A percentile compares a stretch with the other conserved stretches of the same genome.
Evolutionary conservation across 2,888 invertebrate genomes (phyloP).

Genomic region (Aphrophora alni): DNA sequence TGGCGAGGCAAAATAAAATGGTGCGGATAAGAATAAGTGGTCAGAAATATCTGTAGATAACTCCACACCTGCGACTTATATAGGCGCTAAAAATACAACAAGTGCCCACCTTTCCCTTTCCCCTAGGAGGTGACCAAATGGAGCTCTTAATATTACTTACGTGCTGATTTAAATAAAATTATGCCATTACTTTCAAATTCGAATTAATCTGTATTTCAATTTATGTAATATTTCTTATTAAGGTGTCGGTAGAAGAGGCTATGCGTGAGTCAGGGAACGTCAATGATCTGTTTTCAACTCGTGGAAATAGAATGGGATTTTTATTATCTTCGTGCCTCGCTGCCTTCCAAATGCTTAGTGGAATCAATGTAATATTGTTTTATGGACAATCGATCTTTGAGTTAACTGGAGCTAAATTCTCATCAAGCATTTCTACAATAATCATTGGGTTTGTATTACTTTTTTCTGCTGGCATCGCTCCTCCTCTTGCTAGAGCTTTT

Average conservation of each 20-base stretch:
- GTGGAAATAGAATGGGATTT: slow-evolving; percentile 67
- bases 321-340: slow-evolving; percentile 61
- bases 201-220: too few relatives aligned
- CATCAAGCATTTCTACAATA: slow-evolving; percentile 70
- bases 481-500: slow-evolving; percentile 56
- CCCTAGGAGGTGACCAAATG: too few relatives aligned
- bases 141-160: too few relatives aligned
- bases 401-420: slow-evolving; percentile 67
- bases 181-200: too few relatives aligned
- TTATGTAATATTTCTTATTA: neutral
- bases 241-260: slow-evolving; percentile 42
- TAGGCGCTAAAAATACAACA: too few relatives aligned
- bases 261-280: slow-evolving; percentile 39
- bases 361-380: slow-evolving; percentile 82
- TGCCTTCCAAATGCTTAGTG: slow-evolving; percentile 82
- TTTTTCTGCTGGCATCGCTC: slow-evolving; percentile 59
- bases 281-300: slow-evolving; percentile 39
- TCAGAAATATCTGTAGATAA: too few relatives aligned
- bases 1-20: too few relatives aligned
- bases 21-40: too few relatives aligned
- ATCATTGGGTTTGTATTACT: slow-evolving; percentile 78
- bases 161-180: too few relatives aligned
- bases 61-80: too few relatives aligned
- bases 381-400: slow-evolving; percentile 73
- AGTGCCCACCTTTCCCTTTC: too few relatives aligned